Percentiles rank a stretch among this genome's conserved stretches.
Evolutionary conservation across 2,888 invertebrate genomes (phyloP).

Genomic region (Lutraria lutraria): DNA sequence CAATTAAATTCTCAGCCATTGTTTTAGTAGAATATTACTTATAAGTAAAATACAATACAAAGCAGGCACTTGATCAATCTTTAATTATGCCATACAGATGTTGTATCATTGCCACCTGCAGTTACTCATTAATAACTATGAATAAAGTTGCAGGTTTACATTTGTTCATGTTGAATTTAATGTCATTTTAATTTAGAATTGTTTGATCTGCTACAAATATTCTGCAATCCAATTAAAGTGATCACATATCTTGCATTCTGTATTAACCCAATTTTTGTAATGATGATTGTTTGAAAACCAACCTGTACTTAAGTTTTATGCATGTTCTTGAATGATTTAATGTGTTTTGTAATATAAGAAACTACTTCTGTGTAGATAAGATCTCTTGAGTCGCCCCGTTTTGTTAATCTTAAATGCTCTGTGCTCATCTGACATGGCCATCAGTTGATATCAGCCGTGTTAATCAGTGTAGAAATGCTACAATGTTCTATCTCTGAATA

Average conservation of each 20-base stretch:
- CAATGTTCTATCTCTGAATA: not conserved
- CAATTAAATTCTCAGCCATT: too few relatives aligned
- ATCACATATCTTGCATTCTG: slow-evolving; percentile 2
- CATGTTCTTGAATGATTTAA: not conserved
- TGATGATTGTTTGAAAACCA: not conserved
- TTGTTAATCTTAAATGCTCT: slow-evolving; percentile 16
- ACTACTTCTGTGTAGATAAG: not conserved
- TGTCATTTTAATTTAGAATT: too few relatives aligned
- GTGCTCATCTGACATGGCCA: slow-evolving; percentile 16
- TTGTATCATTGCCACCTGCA: too few relatives aligned
- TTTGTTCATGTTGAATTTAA: too few relatives aligned
- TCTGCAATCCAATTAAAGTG: not conserved
- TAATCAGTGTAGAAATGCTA: not conserved
- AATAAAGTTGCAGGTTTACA: too few relatives aligned
- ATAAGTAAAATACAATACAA: too few relatives aligned
- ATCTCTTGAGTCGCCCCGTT: not conserved
- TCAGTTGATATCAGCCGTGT: not conserved
- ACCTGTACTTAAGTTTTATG: not conserved
- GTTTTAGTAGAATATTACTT: too few relatives aligned
- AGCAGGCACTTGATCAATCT: too few relatives aligned
- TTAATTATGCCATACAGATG: too few relatives aligned
- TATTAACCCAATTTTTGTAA: not conserved
- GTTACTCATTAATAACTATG: too few relatives aligned
- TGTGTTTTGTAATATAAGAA: slow-evolving; percentile 11
- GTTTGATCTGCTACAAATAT: not conserved